Percentiles rank a stretch among this genome's conserved stretches.
Conservation (phyloP, 2,797 vertebrate genomes). For the Macroramphosus scolopax region DNA sequence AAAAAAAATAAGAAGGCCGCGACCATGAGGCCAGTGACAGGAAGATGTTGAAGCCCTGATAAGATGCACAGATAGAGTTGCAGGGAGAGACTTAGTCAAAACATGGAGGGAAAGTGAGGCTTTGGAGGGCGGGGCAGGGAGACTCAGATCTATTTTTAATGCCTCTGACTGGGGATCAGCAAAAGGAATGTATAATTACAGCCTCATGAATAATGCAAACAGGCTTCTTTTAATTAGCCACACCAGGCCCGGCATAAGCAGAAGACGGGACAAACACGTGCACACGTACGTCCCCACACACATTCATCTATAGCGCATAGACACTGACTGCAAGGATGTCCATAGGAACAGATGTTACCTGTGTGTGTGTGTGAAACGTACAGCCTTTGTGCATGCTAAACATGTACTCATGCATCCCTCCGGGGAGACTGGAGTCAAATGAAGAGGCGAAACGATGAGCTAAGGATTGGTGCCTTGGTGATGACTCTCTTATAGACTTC, state of each 20-base stretch:
- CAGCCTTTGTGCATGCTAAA: constrained; percentile 31
- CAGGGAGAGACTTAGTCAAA: constrained; percentile 56
- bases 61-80: constrained; percentile 39
- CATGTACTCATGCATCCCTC: constrained; percentile 27
- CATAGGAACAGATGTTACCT: constrained; percentile 1
- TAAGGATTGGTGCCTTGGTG: constrained; percentile 47
- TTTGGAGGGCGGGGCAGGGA: constrained; percentile 58
- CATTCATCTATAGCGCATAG: constrained; percentile 8
- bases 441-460: constrained; percentile 56
- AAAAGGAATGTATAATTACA: constrained; percentile 80
- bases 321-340: constrained; percentile 10
- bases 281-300: constrained; percentile 10
- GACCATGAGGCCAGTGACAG: constrained; percentile 45
- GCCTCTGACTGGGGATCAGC: constrained; percentile 72
- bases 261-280: constrained; percentile 61
- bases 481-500: constrained; percentile 57
- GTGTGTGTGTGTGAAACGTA: constrained; percentile 11
- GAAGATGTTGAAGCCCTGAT: constrained; percentile 42
- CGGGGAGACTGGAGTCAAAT: constrained; percentile 43
- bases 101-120: constrained; percentile 57
- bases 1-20: constrained; percentile 15
- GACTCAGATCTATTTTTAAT: constrained; percentile 81
- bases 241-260: constrained; percentile 55
- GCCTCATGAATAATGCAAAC: constrained; percentile 74
- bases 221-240: constrained; percentile 77